Base-by-base conservation (phyloP, 2,888 invertebrate species). In the Onthophagus sagittarius region DNA sequence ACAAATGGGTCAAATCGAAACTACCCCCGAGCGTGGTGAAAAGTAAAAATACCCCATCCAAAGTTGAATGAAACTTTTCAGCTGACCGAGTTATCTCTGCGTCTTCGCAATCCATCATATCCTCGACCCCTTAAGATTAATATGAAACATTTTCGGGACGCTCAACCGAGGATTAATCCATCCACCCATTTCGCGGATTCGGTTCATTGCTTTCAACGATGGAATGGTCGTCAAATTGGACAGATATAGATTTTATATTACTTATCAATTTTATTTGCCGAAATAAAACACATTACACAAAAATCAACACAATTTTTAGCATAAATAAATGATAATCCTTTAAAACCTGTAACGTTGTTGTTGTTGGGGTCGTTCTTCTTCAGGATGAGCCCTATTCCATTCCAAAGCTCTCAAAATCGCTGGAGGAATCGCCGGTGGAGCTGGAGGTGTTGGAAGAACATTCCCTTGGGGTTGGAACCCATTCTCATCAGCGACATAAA, bases 51-150 rank as follows among this genome's bases (percentile, higher is more conserved):
- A 71, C 64, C 63, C 64, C 70, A 73, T 62, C 70, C 64, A 73
- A 70, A 73, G 70, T 73, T 73, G 71, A 73, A 73, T 65, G 73
- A 71, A 71, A 71, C 70, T 73, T 73, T 73, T 73, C 70, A 73
- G 73, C 70, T 73, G 70, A 73, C 73, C 70, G 53, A 63, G 71
- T 73, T 73, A 73, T 73, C 70, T 69, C 70, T 63, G 15, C 73
- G 69, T n/a, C 63, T 64, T 15, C 70, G 13, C 62, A 15, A 67
- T 67, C 67, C 32, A 67, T 67, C 67, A 67, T 67, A 32, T n/a
- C 67, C 39, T 67, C 67, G 23, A n/a, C 31, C 67, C 32, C 23
- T 67, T 67, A 67, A 67, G 67, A 67, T 67, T 67, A 67, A 67
- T 67, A 67, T 32, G 67, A 31, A 67, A 67, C 67, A 67, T 67